These are phyloP conservation scores for Myioborus miniatus DNA, from an alignment of 2,797 vertebrate genomes.

Conservation along the genomic window DNA sequence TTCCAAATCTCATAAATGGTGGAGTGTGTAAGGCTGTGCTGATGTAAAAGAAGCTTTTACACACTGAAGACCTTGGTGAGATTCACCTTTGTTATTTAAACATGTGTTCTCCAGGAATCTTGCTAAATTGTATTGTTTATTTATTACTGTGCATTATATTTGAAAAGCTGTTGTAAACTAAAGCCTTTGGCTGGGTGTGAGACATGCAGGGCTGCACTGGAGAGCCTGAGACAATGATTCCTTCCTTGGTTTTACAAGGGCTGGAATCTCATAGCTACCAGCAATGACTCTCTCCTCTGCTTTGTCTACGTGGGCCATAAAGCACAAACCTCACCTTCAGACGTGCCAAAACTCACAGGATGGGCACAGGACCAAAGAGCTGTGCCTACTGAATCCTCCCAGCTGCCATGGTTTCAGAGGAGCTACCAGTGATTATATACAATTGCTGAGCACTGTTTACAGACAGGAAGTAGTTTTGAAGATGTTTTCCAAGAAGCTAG, in stretches of 20 bases:
- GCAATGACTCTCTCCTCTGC: not conserved
- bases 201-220: not conserved
- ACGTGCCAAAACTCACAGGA: not conserved
- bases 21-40: not conserved
- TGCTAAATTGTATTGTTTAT: not conserved
- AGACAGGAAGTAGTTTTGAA: not conserved
- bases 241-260: not conserved
- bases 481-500: not conserved
- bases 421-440: not conserved
- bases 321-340: not conserved
- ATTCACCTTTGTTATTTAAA: not conserved
- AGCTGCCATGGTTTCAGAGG: not conserved
- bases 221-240: not conserved
- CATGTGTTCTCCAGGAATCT: not conserved
- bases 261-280: not conserved
- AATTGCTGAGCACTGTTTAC: not conserved
- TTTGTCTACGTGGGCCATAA: not conserved
- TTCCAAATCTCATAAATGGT: conserved; percentile 12
- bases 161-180: not conserved
- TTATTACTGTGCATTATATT: not conserved
- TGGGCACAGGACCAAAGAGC: not conserved
- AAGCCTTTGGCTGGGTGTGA: not conserved
- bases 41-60: not conserved
- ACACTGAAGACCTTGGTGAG: not conserved
- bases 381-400: not conserved